Conservation (phyloP, 2,113 vertebrate species). For the Dryoscopus gambensis region DNA sequence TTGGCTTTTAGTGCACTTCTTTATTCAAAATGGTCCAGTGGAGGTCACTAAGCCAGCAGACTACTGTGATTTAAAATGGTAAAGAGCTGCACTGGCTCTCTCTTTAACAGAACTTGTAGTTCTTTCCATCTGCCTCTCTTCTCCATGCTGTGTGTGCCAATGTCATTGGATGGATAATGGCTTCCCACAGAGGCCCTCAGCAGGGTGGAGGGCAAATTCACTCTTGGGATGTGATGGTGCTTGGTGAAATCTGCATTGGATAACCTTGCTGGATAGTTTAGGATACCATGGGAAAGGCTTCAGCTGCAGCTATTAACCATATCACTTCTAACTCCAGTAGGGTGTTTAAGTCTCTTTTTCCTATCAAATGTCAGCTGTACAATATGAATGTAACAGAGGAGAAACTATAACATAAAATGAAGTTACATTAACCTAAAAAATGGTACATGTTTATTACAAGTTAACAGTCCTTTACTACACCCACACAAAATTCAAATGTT, state of each 20-base stretch:
- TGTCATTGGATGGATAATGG: neutral
- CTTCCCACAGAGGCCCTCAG: neutral
- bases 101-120: neutral
- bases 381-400: neutral
- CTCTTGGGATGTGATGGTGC: neutral
- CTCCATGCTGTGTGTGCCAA: neutral
- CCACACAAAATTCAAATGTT: neutral
- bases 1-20: conserved; percentile 11
- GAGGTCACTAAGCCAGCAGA: conserved; percentile 21
- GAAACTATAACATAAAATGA: neutral
- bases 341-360: neutral
- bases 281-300: neutral
- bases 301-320: neutral
- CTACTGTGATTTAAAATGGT: conserved; percentile 14
- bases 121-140: neutral
- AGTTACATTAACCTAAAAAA: neutral
- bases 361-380: neutral
- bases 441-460: neutral
- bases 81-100: neutral
- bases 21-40: neutral
- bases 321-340: neutral
- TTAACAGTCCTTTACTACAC: neutral
- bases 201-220: neutral
- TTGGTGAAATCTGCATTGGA: neutral
- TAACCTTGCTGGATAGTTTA: neutral